Conservation (phyloP, 2,113 vertebrate genomes). For the Delphinus delphis region DNA sequence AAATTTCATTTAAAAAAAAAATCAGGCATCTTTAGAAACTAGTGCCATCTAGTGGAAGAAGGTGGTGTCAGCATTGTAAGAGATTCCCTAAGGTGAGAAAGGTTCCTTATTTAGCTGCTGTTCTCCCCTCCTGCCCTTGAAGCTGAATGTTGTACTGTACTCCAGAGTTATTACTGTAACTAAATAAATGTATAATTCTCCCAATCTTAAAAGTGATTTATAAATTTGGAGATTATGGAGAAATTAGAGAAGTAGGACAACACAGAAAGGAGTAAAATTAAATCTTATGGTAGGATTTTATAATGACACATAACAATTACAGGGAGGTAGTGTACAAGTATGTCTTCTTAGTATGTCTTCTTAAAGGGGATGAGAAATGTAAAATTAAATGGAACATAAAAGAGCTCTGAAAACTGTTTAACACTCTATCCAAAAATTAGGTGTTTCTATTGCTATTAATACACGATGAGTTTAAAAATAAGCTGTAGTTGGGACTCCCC, state of each 20-base stretch:
- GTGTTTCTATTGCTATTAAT: background rate
- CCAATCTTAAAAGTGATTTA: background rate
- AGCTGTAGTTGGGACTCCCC: background rate
- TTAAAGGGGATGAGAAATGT: background rate
- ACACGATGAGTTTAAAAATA: background rate
- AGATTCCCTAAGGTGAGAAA: background rate
- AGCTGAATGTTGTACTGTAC: background rate
- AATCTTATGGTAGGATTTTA: background rate
- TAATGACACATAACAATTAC: background rate
- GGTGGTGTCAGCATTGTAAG: background rate
- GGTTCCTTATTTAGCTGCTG: background rate
- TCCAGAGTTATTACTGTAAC: background rate
- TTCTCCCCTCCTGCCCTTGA: background rate
- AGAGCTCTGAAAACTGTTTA: background rate
- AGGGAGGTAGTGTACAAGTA: background rate
- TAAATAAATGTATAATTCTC: background rate
- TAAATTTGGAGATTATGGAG: background rate
- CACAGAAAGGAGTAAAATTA: conserved; percentile 5
- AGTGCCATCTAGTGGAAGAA: conserved; percentile 40
- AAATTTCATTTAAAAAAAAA: background rate
- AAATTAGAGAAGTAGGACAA: background rate
- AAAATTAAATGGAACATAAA: background rate
- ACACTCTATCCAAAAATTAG: background rate
- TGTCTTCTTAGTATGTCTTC: background rate
- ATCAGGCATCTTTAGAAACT: background rate